phyloP scores from a whole-genome alignment of 2,888 invertebrate genomes.

The Platycheirus rosarum region DNA sequence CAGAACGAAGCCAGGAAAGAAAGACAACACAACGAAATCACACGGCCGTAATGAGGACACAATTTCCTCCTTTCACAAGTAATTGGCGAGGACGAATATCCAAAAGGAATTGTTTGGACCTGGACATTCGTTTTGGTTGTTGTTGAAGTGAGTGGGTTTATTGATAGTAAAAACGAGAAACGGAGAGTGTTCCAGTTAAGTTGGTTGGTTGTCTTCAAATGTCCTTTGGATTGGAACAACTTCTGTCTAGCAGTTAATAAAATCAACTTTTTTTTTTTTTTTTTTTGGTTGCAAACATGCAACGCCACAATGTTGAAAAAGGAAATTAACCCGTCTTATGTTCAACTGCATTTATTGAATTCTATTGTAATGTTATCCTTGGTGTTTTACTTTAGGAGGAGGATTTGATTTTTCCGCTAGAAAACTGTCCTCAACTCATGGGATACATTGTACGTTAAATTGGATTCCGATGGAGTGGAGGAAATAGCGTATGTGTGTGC shows the following conservation, averaged over 20 bases:
- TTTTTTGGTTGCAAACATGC: conserved; percentile 41
- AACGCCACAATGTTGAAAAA: conserved; percentile 65
- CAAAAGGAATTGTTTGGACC: conserved; percentile 31
- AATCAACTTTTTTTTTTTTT: too few relatives aligned
- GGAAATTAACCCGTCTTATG: conserved; percentile 72
- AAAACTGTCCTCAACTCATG: conserved; percentile 47
- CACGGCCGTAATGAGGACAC: conserved; percentile 70
- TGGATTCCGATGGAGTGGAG: conserved; percentile 35
- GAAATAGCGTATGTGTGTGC: conserved; percentile 11
- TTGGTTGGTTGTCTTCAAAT: conserved; percentile 25
- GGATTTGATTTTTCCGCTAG: too few relatives aligned
- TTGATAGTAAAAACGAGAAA: conserved; percentile 50
- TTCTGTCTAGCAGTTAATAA: conserved; percentile 44
- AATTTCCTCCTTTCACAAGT: conserved; percentile 67
- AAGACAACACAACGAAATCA: conserved; percentile 37
- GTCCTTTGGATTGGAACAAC: conserved; percentile 1
- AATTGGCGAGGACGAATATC: conserved; percentile 59
- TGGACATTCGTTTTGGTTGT: conserved; percentile 27
- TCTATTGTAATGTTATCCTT: conserved; percentile 45
- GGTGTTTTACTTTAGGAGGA: too few relatives aligned
- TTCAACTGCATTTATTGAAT: conserved; percentile 51
- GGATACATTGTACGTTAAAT: conserved; percentile 45
- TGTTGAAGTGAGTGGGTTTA: conserved; percentile 38
- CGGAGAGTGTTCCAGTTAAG: conserved; percentile 33
- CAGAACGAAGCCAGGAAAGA: background rate